Conservation (phyloP, 1,140 invertebrate genomes). For the Tribolium madens region DNA sequence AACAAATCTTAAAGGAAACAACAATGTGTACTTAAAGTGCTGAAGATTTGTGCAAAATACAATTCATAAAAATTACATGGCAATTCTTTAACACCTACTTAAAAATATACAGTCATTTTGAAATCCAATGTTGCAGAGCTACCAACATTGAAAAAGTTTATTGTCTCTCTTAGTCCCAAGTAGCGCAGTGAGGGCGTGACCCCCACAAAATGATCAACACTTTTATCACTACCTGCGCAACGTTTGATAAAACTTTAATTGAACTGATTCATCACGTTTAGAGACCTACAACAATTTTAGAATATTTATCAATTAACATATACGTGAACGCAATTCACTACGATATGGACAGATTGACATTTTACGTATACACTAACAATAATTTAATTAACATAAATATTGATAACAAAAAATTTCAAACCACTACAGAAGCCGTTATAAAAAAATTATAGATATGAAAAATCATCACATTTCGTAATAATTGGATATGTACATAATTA, state of each 20-base stretch:
- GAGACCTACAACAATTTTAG: constrained; percentile 34
- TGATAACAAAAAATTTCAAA: constrained; percentile 37
- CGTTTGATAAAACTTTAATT: not conserved
- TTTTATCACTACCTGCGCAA: constrained; percentile 16
- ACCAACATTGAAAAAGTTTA: constrained; percentile 40
- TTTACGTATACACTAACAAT: constrained; percentile 25
- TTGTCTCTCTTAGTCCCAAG: constrained; percentile 37
- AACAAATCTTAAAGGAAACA: constrained; percentile 19
- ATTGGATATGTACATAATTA: constrained; percentile 49
- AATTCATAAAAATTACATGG: constrained; percentile 32
- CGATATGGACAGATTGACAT: constrained; percentile 12
- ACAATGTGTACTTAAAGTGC: constrained; percentile 25
- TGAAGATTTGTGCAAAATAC: constrained; percentile 37
- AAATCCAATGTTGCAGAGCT: constrained; percentile 20
- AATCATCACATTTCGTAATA: constrained; percentile 45
- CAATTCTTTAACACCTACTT: constrained; percentile 30
- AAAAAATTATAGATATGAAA: constrained; percentile 48
- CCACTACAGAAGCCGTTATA: constrained; percentile 45
- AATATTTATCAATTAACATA: constrained; percentile 8
- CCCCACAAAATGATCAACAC: constrained; percentile 16
- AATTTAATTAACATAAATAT: constrained; percentile 35
- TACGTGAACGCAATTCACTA: not conserved
- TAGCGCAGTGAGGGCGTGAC: constrained; percentile 1
- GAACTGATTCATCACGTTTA: not conserved
- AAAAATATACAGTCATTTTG: constrained; percentile 34